Conservation (phyloP, 2,797 vertebrate genomes). For the Acanthopagrus latus region DNA sequence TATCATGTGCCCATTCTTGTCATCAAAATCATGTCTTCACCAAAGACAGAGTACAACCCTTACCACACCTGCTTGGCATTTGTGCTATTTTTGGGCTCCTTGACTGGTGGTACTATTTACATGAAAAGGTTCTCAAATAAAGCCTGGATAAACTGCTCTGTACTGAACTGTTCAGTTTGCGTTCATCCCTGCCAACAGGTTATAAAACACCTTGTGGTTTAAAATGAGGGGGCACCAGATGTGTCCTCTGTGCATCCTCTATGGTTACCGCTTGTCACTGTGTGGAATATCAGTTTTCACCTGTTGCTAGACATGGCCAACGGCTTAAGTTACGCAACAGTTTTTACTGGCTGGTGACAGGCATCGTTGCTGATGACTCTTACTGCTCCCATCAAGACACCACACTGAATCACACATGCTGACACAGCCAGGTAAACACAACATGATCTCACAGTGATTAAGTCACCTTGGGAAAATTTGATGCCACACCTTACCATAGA, state of each 20-base stretch:
- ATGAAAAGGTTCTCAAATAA: background rate
- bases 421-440: conserved; percentile 37
- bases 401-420: conserved; percentile 55
- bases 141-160: background rate
- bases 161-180: background rate
- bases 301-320: conserved; percentile 64
- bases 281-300: conserved; percentile 80
- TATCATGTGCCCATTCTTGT: background rate
- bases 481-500: conserved; percentile 45
- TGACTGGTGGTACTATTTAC: background rate
- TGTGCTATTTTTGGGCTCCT: background rate
- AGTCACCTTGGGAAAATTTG: conserved; percentile 20
- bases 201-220: conserved; percentile 4
- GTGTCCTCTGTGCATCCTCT: conserved; percentile 60
- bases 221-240: conserved; percentile 35
- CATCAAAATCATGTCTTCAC: conserved; percentile 3
- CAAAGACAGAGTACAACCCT: conserved; percentile 9
- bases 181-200: background rate
- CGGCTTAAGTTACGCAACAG: conserved; percentile 73
- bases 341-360: conserved; percentile 44
- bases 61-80: background rate
- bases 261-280: conserved; percentile 74
- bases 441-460: conserved; percentile 31
- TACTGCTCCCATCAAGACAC: conserved; percentile 28
- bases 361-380: conserved; percentile 36